These are phyloP conservation scores for Drosophila mauritiana DNA, from an alignment of 1,140 invertebrate genomes.

Conservation along the genomic window DNA sequence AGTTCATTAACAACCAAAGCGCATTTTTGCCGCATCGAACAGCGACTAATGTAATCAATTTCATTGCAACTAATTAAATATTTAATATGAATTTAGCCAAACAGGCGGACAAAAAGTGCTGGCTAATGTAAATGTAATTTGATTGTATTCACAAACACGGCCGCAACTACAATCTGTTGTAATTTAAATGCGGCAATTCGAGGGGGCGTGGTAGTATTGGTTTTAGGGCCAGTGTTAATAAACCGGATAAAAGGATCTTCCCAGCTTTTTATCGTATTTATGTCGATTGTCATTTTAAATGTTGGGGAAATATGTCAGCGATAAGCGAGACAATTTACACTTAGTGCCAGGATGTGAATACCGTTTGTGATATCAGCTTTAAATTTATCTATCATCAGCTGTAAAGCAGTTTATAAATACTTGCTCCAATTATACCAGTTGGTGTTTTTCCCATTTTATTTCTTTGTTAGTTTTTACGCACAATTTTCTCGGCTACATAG, in stretches of 20 bases:
- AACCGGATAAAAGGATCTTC: conserved; percentile 22
- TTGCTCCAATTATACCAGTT: conserved; percentile 13
- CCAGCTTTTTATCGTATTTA: neutral
- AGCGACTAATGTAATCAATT: conserved; percentile 56
- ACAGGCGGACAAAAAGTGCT: conserved; percentile 5
- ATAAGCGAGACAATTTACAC: conserved; percentile 29
- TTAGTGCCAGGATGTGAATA: conserved; percentile 6
- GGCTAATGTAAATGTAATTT: conserved; percentile 56
- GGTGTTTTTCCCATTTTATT: conserved; percentile 4
- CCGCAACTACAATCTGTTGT: conserved; percentile 44
- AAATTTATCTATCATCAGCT: neutral
- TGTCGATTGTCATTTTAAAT: conserved; percentile 26
- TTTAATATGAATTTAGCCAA: conserved; percentile 55
- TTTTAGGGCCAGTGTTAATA: conserved; percentile 42
- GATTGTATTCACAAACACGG: conserved; percentile 46
- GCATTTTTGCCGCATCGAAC: conserved; percentile 11
- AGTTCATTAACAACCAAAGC: conserved; percentile 49
- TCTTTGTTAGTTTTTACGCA: conserved; percentile 29
- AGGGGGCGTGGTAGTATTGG: conserved; percentile 1
- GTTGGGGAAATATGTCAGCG: conserved; percentile 21
- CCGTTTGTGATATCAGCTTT: neutral
- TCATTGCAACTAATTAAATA: conserved; percentile 54
- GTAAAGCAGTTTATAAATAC: conserved; percentile 5
- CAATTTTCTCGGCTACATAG: conserved; percentile 34
- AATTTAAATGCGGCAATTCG: conserved; percentile 24